These are phyloP conservation scores for Echinometra lucunter DNA, from an alignment of 53 echinoderm and acorn worm species.

Conservation along the genomic window DNA sequence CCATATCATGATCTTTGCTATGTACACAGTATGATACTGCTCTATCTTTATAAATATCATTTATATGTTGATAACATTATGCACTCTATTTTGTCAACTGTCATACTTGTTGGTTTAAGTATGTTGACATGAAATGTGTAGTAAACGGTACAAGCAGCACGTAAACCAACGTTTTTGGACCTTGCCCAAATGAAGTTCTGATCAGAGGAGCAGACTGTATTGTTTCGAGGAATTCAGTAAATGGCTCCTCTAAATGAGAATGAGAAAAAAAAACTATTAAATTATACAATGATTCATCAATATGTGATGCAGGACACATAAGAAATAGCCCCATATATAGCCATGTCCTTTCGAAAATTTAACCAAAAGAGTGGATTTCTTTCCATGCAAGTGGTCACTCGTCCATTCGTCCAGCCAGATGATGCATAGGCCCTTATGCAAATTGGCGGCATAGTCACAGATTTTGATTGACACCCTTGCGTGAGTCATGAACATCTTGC, in stretches of 20 bases:
- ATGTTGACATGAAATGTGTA: neutral
- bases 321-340: neutral
- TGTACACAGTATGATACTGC: too few relatives aligned
- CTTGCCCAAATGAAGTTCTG: neutral
- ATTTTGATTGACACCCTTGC: slow-evolving; percentile 1
- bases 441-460: neutral
- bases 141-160: neutral
- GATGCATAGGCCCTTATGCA: slow-evolving; percentile 37
- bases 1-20: neutral
- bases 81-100: neutral
- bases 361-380: neutral
- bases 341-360: neutral
- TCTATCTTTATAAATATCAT: slow-evolving; percentile 15
- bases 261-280: neutral
- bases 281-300: neutral
- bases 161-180: neutral
- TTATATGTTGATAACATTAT: slow-evolving; percentile 19
- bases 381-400: neutral
- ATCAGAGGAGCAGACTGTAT: neutral
- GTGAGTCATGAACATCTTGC: slow-evolving; percentile 1
- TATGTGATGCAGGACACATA: neutral
- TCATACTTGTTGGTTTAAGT: neutral
- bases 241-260: neutral
- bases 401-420: neutral
- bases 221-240: neutral